Base-by-base conservation (phyloP, 2,113 vertebrate species). In the Chroicocephalus ridibundus region DNA sequence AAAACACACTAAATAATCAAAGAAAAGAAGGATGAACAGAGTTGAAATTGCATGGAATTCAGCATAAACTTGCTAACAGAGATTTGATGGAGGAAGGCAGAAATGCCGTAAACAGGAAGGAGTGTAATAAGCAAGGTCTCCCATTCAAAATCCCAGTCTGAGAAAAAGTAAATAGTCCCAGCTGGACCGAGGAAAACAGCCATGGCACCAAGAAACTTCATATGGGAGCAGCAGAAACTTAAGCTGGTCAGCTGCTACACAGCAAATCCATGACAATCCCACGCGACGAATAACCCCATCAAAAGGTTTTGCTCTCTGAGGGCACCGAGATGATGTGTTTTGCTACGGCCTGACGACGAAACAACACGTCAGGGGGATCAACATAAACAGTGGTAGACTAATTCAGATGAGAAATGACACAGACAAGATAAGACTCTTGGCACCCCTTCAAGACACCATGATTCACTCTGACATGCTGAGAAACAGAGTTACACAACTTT, bases 391-490 rank as follows among this genome's bases (percentile, higher is more conserved):
- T 13, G 38, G 31, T 16, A 64, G 49, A 71, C 55, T 64, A 80
- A 86, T 24, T 89, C 42, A 62, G 65, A 93, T 3, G 13, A 92
- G 65, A 96, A 95, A 69, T 38, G 34, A 94, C 90, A 90, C 49
- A 54, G 62, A 74, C 88, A 80, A 93, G 93, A 36, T n/a, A 84
- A 71, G 54, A 69, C 57, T 87, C 82, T 11, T 86, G 93, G 81
- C 18, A 2, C 6, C 15, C 27, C 46, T 86, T 87, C 95, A 79
- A 90, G 80, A 77, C 52, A 90, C 52, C 15, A 8, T 54, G 70
- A 96, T 91, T 95, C 85, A 90, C 49, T 77, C 25, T 61, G 85
- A 95, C 91, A 85, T 29, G 58, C 83, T 86, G 70, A 91, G 72
- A 94, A 95, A 84, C 3, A 14, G 52, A 90, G 54, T 40, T 57